A percentile compares a stretch with the other conserved stretches of the same genome.
Conservation (phyloP, 2,888 invertebrate species). For the Julus scanicus region DNA sequence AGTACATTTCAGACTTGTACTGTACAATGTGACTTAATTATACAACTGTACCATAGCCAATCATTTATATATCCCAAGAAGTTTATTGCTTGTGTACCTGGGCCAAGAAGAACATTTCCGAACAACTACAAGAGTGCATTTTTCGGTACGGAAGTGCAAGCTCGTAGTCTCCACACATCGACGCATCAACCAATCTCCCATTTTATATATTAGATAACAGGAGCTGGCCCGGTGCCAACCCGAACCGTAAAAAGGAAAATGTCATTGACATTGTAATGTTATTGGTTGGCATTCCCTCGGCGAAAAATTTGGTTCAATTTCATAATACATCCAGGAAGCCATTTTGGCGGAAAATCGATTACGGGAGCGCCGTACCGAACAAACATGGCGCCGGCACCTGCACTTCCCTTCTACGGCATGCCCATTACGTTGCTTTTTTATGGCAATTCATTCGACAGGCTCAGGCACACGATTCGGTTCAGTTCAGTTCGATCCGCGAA, state of each 20-base stretch:
- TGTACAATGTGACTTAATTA: no score
- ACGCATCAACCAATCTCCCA: not conserved
- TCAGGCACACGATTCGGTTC: constrained; percentile 2
- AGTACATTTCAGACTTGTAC: no score
- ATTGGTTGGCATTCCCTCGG: constrained; percentile 33
- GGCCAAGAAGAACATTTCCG: no score
- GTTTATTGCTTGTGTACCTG: no score
- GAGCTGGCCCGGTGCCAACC: constrained; percentile 1
- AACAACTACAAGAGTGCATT: not conserved
- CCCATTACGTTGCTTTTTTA: constrained; percentile 6
- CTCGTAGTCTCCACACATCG: not conserved
- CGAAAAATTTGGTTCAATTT: constrained; percentile 33
- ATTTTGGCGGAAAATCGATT: constrained; percentile 33
- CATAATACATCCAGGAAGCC: constrained; percentile 33
- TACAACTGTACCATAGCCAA: no score
- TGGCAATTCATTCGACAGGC: constrained; percentile 8
- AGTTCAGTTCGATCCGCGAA: not conserved
- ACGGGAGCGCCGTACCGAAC: constrained; percentile 22
- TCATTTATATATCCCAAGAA: no score
- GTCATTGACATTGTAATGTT: constrained; percentile 33
- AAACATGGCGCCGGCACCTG: constrained; percentile 27
- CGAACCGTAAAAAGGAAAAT: constrained; percentile 20
- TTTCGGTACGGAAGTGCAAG: not conserved
- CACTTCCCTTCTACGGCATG: not conserved
- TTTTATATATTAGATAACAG: constrained; percentile 13